Conservation (phyloP, 1,140 invertebrate species). For the Ostrea denselamellosa region DNA sequence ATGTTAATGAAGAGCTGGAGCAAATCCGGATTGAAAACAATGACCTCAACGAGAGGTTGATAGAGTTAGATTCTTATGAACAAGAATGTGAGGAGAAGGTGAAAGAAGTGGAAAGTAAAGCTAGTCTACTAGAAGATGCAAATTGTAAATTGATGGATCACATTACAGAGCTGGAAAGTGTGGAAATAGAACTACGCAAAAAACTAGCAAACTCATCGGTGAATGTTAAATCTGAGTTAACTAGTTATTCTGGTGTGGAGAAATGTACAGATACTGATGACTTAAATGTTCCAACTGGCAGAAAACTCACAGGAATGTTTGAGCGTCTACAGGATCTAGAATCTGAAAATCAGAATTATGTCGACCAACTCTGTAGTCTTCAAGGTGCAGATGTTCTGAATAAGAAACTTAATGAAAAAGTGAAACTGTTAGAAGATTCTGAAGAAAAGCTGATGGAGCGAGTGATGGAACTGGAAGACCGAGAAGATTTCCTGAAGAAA, state of each 20-base stretch:
- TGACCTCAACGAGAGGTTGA: constrained; percentile 61
- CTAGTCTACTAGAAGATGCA: constrained; percentile 54
- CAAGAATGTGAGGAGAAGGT: constrained; percentile 61
- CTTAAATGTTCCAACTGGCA: constrained; percentile 46
- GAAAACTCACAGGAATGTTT: constrained; percentile 67
- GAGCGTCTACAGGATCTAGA: constrained; percentile 68
- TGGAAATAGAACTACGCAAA: constrained; percentile 50
- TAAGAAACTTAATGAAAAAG: constrained; percentile 67
- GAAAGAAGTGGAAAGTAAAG: constrained; percentile 54
- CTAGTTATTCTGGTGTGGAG: constrained; percentile 31
- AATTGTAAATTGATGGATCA: constrained; percentile 59
- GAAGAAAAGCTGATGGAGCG: constrained; percentile 74
- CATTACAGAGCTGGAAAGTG: constrained; percentile 63
- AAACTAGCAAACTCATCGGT: constrained; percentile 2
- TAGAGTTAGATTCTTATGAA: constrained; percentile 63
- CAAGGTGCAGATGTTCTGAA: constrained; percentile 59
- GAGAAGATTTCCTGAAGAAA: constrained; percentile 63
- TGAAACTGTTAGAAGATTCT: constrained; percentile 68
- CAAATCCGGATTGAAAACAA: constrained; percentile 62
- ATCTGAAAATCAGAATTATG: constrained; percentile 64
- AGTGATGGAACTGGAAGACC: constrained; percentile 73
- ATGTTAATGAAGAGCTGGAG: constrained; percentile 60
- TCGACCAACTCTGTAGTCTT: constrained; percentile 57
- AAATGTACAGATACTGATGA: constrained; percentile 58
- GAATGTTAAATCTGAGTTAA: constrained; percentile 26